phyloP scores from a whole-genome alignment of 2,797 vertebrate species.

The Petrocephalus schoutedeni region DNA sequence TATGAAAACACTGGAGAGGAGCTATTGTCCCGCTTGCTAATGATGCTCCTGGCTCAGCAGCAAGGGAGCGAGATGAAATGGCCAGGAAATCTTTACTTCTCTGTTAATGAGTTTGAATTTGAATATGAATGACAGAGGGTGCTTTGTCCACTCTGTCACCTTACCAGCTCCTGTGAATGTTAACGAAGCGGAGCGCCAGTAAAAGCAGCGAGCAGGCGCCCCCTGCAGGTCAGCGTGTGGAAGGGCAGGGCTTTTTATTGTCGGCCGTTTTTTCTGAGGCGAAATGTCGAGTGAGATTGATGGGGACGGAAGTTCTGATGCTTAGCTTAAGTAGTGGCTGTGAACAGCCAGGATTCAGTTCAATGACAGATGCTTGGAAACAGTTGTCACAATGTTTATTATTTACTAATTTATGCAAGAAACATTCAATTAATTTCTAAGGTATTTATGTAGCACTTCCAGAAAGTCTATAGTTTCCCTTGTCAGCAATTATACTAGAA shows the following conservation, averaged over 20 bases:
- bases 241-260: not conserved
- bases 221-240: not conserved
- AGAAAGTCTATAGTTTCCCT: not conserved
- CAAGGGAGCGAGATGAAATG: not conserved
- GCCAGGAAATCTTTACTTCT: not conserved
- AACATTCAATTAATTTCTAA: not conserved
- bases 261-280: not conserved
- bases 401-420: not conserved
- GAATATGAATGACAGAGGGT: not conserved
- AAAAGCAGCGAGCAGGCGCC: not conserved
- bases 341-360: not conserved
- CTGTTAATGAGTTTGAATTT: constrained; percentile 21
- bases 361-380: not conserved
- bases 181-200: not conserved
- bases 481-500: not conserved
- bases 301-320: not conserved
- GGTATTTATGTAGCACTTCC: not conserved
- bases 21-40: not conserved
- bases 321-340: not conserved
- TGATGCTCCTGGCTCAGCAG: not conserved
- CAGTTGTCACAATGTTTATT: not conserved
- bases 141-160: constrained; percentile 10
- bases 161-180: constrained; percentile 6
- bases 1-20: not conserved
- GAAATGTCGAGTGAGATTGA: not conserved